phyloP scores from a whole-genome alignment of 2,888 invertebrate genomes.

The Seladonia tumulorum region DNA sequence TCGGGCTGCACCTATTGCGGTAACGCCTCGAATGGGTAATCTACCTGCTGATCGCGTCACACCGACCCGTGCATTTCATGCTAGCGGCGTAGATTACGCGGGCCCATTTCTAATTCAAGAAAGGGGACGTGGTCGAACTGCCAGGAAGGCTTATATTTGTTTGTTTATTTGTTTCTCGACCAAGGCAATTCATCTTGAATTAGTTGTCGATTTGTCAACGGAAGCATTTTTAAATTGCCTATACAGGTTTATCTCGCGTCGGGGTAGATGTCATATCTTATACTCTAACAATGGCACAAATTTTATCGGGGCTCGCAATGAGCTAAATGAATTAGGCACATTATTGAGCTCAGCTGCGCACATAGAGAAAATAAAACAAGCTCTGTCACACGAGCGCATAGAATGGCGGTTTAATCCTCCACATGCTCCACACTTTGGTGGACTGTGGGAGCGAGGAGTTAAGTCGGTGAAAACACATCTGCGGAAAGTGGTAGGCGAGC shows the following conservation, averaged over 20 bases:
- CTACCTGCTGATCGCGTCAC: conserved; percentile 24
- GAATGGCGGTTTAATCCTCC: conserved; percentile 26
- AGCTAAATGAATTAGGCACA: not conserved
- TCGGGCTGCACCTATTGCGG: not conserved
- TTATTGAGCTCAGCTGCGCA: not conserved
- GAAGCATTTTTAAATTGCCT: not conserved
- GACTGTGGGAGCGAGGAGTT: conserved; percentile 21
- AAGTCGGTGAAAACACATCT: not conserved
- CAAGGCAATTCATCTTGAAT: too few species aligned
- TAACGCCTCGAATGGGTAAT: conserved; percentile 18
- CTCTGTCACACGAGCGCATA: too few species aligned
- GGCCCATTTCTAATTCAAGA: conserved; percentile 7
- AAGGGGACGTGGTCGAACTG: conserved; percentile 4
- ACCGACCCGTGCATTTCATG: conserved; percentile 26
- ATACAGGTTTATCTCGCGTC: not conserved
- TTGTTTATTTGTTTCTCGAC: too few species aligned
- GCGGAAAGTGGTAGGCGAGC: not conserved
- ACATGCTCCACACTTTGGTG: conserved; percentile 19
- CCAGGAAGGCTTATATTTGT: too few species aligned
- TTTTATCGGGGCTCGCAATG: not conserved
- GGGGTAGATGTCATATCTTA: not conserved
- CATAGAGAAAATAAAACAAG: not conserved
- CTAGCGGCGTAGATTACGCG: conserved; percentile 35
- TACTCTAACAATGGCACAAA: conserved; percentile 4
- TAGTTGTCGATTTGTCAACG: not conserved